A percentile compares a stretch with the other conserved stretches of the same genome.
phyloP scores from a whole-genome alignment of 2,113 vertebrate genomes.

The Morone chrysops region DNA sequence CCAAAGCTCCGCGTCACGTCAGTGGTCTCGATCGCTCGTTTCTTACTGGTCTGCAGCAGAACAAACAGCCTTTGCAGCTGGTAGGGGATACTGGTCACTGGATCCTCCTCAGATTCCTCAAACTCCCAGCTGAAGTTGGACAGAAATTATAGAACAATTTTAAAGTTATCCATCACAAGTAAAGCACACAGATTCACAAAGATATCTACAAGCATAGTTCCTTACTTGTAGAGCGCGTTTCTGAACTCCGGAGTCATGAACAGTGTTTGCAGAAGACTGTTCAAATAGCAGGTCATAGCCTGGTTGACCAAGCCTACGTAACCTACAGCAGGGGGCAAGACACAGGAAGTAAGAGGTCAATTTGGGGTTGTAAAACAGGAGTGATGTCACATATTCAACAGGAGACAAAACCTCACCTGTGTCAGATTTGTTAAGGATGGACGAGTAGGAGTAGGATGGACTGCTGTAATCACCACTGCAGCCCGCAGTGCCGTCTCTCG shows the following conservation, averaged over 20 bases:
- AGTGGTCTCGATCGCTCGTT: slow-evolving; percentile 98
- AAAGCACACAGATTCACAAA: neutral
- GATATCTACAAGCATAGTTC: neutral
- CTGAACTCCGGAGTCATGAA: slow-evolving; percentile 99
- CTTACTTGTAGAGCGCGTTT: slow-evolving; percentile 99
- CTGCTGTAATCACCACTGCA: slow-evolving; percentile 93
- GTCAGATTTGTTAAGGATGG: slow-evolving; percentile 96
- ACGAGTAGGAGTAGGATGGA: slow-evolving; percentile 95
- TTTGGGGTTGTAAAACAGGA: neutral
- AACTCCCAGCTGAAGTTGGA: slow-evolving; percentile 92
- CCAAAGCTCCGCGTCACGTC: slow-evolving; percentile 98
- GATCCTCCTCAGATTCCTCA: slow-evolving; percentile 97
- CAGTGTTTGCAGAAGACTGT: slow-evolving; percentile 97
- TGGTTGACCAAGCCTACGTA: slow-evolving; percentile 99
- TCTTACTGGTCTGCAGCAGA: slow-evolving; percentile 97
- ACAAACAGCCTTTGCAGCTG: slow-evolving; percentile 98
- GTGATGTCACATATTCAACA: neutral
- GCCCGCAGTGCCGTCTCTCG: slow-evolving; percentile 90
- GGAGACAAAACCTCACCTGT: slow-evolving; percentile 85
- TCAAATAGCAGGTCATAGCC: slow-evolving; percentile 99
- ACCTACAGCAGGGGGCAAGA: slow-evolving; percentile 82
- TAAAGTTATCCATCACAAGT: neutral
- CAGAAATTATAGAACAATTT: neutral
- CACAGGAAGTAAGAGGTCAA: slow-evolving; percentile 10
- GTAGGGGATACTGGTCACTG: slow-evolving; percentile 95